phyloP scores from a whole-genome alignment of 2,888 invertebrate genomes.

The Ethmia dodecea region DNA sequence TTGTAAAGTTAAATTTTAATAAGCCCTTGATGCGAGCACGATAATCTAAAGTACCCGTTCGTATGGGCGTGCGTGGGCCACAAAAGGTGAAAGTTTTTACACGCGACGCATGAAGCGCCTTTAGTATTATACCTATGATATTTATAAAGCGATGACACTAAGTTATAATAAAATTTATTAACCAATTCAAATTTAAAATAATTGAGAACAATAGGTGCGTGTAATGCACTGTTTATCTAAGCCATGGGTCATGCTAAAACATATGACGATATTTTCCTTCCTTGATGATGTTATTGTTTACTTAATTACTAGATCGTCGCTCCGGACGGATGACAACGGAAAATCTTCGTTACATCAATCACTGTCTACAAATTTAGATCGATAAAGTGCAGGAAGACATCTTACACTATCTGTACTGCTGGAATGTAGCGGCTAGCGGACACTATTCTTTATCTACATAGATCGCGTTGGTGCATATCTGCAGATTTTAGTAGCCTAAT shows the following conservation, averaged over 20 bases:
- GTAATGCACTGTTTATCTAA: slow-evolving; percentile 22
- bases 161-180: slow-evolving; percentile 19
- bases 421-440: too few species aligned
- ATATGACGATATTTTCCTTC: slow-evolving; percentile 20
- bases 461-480: too few species aligned
- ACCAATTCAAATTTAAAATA: slow-evolving; percentile 18
- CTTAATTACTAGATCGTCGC: background rate
- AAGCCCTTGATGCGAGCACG: slow-evolving; percentile 4
- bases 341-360: slow-evolving; percentile 7
- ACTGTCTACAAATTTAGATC: slow-evolving; percentile 7
- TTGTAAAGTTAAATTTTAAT: slow-evolving; percentile 8
- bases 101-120: slow-evolving; percentile 4
- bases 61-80: slow-evolving; percentile 24
- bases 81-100: slow-evolving; percentile 30
- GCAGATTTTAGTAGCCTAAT: too few species aligned
- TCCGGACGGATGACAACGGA: slow-evolving; percentile 1
- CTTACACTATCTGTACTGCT: too few species aligned
- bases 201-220: slow-evolving; percentile 17
- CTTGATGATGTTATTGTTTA: slow-evolving; percentile 14
- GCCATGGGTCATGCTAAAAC: slow-evolving; percentile 12
- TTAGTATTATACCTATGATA: too few species aligned
- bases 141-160: too few species aligned
- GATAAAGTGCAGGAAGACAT: too few species aligned
- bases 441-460: too few species aligned
- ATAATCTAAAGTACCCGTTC: slow-evolving; percentile 3